A percentile compares a stretch with the other conserved stretches of the same genome.
These are phyloP conservation scores for Turnix velox DNA, from an alignment of 2,113 vertebrate genomes.

Conservation along the genomic window DNA sequence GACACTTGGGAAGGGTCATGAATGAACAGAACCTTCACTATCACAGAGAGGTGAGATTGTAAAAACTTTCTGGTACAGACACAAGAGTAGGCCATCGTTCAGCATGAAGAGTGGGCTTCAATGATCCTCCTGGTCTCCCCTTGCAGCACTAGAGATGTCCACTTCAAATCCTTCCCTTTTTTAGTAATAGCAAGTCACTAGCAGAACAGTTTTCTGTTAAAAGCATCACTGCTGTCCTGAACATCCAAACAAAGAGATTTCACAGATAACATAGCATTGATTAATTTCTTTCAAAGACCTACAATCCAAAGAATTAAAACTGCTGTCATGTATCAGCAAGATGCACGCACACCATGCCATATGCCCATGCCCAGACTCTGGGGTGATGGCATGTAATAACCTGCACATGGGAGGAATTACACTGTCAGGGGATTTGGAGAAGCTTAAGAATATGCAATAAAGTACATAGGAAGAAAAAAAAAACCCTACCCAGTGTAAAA, in stretches of 20 bases:
- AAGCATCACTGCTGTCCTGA: background rate
- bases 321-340: background rate
- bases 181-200: background rate
- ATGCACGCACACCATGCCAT: background rate
- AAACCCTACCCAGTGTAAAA: background rate
- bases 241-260: background rate
- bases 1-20: background rate
- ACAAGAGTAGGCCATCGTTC: background rate
- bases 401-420: background rate
- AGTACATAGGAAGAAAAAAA: background rate
- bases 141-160: background rate
- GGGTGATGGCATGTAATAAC: background rate
- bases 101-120: background rate
- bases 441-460: background rate
- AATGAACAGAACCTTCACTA: background rate
- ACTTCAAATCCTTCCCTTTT: background rate
- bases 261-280: background rate
- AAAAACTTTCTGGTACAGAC: background rate
- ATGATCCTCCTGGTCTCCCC: background rate
- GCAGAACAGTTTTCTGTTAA: background rate
- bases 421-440: background rate
- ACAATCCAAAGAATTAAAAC: background rate
- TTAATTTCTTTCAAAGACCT: background rate
- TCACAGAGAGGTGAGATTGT: rapidly evolving
- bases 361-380: background rate